Evolutionary conservation across 2,888 invertebrate species (phyloP).

Genomic region (Dysmachus trigonus): DNA sequence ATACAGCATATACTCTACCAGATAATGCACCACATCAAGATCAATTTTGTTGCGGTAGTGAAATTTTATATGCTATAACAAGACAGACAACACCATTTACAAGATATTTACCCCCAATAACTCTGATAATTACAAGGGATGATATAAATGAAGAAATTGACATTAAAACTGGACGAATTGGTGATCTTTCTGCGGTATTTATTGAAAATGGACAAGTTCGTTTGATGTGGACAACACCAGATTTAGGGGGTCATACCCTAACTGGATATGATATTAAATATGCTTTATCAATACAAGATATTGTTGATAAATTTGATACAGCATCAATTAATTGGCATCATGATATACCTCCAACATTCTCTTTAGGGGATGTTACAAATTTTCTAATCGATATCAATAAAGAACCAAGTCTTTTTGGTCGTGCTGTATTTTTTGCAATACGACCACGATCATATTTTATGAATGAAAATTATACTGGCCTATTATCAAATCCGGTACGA

Average conservation of each 20-base stretch:
- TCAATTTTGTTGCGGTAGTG: slow-evolving; percentile 67
- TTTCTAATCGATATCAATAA: slow-evolving; percentile 59
- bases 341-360: slow-evolving; percentile 64
- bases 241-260: slow-evolving; percentile 67
- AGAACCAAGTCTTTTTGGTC: slow-evolving; percentile 65
- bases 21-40: slow-evolving; percentile 47
- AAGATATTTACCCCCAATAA: slow-evolving; percentile 65
- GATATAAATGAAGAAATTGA: slow-evolving; percentile 55
- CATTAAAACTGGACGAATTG: slow-evolving; percentile 64
- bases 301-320: slow-evolving; percentile 66
- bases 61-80: slow-evolving; percentile 62
- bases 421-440: slow-evolving; percentile 67
- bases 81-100: slow-evolving; percentile 67
- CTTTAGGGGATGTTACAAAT: slow-evolving; percentile 67
- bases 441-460: slow-evolving; percentile 65
- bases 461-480: slow-evolving; percentile 61
- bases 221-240: slow-evolving; percentile 71
- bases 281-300: slow-evolving; percentile 62
- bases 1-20: slow-evolving; percentile 62
- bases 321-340: slow-evolving; percentile 64
- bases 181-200: slow-evolving; percentile 67
- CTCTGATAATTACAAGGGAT: slow-evolving; percentile 63
- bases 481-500: slow-evolving; percentile 68
- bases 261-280: slow-evolving; percentile 68
- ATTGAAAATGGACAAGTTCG: slow-evolving; percentile 66